These are phyloP conservation scores for Conops quadrifasciatus DNA, from an alignment of 2,888 invertebrate genomes.

Conservation along the genomic window DNA sequence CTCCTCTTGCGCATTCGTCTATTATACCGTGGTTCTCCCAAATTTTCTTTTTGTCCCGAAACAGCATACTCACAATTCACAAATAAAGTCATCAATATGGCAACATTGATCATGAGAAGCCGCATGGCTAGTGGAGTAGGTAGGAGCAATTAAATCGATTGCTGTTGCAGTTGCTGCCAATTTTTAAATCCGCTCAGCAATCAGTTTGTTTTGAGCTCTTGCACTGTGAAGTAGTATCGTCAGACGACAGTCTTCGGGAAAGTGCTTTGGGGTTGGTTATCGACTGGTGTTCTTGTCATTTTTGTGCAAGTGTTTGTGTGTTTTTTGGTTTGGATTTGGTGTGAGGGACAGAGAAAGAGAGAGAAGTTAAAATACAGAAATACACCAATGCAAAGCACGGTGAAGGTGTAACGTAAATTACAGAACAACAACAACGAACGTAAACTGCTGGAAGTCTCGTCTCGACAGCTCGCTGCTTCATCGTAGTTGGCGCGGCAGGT, in stretches of 20 bases:
- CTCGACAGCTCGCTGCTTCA: background rate
- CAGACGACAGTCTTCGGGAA: too few species aligned
- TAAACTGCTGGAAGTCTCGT: background rate
- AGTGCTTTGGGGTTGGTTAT: background rate
- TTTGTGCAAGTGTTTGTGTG: background rate
- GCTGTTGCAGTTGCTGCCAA: constrained; percentile 40
- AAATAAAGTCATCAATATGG: background rate
- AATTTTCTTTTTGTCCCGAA: too few species aligned
- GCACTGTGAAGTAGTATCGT: constrained; percentile 49
- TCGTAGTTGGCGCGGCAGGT: constrained; percentile 18
- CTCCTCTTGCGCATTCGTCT: too few species aligned
- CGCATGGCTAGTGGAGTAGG: background rate
- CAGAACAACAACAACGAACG: background rate
- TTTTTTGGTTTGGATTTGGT: constrained; percentile 1
- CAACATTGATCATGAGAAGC: constrained; percentile 11
- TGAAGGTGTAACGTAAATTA: constrained; percentile 13
- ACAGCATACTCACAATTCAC: too few species aligned
- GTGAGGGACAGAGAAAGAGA: background rate
- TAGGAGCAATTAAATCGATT: constrained; percentile 12
- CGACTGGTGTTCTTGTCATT: background rate
- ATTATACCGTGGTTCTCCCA: too few species aligned
- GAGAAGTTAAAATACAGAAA: background rate
- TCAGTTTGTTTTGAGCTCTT: constrained; percentile 61
- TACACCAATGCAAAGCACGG: constrained; percentile 17
- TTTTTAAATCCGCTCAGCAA: constrained; percentile 51